phyloP scores from a whole-genome alignment of 2,113 vertebrate species.

The Otolemur garnettii region DNA sequence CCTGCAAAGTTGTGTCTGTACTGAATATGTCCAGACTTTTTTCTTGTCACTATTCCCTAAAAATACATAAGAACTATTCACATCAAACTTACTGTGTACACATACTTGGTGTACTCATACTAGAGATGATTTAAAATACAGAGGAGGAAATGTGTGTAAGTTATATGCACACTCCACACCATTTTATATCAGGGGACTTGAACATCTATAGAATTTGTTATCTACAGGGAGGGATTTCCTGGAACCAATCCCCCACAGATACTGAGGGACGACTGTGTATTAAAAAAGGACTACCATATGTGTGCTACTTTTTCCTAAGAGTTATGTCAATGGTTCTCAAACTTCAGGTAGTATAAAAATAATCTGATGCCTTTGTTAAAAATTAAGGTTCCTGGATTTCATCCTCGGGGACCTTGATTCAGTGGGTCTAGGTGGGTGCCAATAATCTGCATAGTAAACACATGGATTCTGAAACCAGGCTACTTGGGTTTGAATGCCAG shows the following conservation, averaged over 20 bases:
- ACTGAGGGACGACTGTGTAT: not conserved
- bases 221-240: not conserved
- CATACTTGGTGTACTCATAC: not conserved
- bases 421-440: not conserved
- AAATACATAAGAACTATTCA: not conserved
- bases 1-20: not conserved
- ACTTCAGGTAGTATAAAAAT: constrained; percentile 35
- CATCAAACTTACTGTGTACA: not conserved
- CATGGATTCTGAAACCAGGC: not conserved
- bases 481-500: not conserved
- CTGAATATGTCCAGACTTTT: not conserved
- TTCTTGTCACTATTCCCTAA: not conserved
- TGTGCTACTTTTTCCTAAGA: constrained; percentile 31
- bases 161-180: not conserved
- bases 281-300: constrained; percentile 34
- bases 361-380: constrained; percentile 49
- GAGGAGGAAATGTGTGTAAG: not conserved
- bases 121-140: not conserved
- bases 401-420: constrained; percentile 26
- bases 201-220: not conserved
- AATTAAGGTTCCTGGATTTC: constrained; percentile 54
- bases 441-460: constrained; percentile 35
- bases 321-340: constrained; percentile 54
- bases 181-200: not conserved
- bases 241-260: not conserved